Base-by-base conservation (phyloP, 2,888 invertebrate species). In the Luperina testacea region DNA sequence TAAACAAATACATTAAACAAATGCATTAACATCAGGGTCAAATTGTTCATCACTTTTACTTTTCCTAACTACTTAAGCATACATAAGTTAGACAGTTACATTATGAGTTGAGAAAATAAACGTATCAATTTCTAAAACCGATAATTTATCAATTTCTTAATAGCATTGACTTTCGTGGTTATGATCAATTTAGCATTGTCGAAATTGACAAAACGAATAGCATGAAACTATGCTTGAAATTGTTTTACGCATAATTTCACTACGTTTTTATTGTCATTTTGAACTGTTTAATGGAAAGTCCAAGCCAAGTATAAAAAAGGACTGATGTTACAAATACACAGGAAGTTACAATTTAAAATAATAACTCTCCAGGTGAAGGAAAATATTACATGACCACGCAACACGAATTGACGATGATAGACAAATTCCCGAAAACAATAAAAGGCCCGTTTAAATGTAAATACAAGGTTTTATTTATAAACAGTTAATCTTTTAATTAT, bases 191-290 rank as follows among this genome's bases (percentile, higher is more conserved):
- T 27, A 72, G 17, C 38, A 0, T 20, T 17, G 27, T 51, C n/a
- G 5, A n/a, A 69, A 71, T 67, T 76, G 45, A 67, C 42, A 17
- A 53, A 74, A 48, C 72, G 17, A 73, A 71, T 69, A 0, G 48
- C 61, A 45, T 78, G 51, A 64, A 73, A 70, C 45, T 53, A 27
- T 59, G 67, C 80, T 59, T 77, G 32, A 84, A 75, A 78, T 69
- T 20, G 42, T 67, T 73, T 74, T 1, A 78, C 59, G 71, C 70
- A 69, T 68, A 59, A 75, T 84, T 81, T 67, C 15, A 38, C 15
- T 0, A 11, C 24, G 27, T 0, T 73, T 78, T 53, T 63, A 68
- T 48, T 61, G 51, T 17, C 11, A 45, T 45, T 24, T 11, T 63
- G 15, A 42, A 24, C 8, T 8, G 0, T 15, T 32, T 32, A 32